Conservation (phyloP, 2,888 invertebrate species). For the Dynastes grantii region DNA sequence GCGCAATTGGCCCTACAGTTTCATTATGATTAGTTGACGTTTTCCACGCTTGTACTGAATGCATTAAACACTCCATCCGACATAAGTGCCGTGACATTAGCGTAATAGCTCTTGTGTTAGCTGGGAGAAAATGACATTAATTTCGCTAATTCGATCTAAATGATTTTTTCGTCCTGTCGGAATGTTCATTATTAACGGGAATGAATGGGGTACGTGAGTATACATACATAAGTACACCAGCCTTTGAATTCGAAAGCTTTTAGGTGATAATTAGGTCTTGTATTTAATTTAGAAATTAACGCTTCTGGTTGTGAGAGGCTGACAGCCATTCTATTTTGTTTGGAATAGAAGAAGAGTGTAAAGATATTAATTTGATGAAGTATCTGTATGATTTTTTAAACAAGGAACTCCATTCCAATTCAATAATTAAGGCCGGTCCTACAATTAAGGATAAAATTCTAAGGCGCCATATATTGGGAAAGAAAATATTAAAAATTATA, state of each 20-base stretch:
- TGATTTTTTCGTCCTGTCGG: constrained; percentile 33
- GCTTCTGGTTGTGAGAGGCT: not conserved
- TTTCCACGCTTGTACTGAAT: constrained; percentile 35
- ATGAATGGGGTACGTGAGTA: constrained; percentile 9
- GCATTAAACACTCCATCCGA: constrained; percentile 41
- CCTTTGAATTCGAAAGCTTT: constrained; percentile 29
- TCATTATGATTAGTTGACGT: constrained; percentile 45
- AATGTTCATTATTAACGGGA: constrained; percentile 32
- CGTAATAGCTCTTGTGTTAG: constrained; percentile 42
- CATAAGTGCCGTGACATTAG: constrained; percentile 39
- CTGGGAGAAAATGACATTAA: constrained; percentile 37
- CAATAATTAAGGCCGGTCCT: too few species aligned
- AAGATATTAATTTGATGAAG: too few species aligned
- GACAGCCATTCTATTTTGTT: too few species aligned
- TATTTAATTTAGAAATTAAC: constrained; percentile 12
- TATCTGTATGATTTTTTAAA: too few species aligned
- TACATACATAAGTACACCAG: constrained; percentile 9
- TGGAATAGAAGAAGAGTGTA: too few species aligned
- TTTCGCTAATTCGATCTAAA: constrained; percentile 42
- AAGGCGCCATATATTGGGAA: too few species aligned
- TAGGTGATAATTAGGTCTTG: not conserved
- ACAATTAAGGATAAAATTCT: too few species aligned
- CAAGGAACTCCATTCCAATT: too few species aligned
- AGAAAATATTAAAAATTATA: too few species aligned
- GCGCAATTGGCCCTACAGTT: constrained; percentile 14